phyloP scores from a whole-genome alignment of 2,888 invertebrate species.

The Pseudolycoriella hygida region DNA sequence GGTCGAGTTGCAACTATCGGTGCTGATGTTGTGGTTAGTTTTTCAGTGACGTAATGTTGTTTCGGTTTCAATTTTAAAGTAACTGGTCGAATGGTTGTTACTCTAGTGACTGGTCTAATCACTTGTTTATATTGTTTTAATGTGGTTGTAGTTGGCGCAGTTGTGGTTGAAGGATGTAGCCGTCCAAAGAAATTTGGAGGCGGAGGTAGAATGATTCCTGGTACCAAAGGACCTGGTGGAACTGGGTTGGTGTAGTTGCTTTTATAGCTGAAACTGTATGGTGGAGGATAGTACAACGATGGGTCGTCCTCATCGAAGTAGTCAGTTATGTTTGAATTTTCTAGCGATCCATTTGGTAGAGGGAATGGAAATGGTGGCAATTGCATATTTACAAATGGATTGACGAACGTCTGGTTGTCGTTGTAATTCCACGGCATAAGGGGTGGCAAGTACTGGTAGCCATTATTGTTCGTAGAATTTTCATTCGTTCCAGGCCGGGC shows the following conservation, averaged over 20 bases:
- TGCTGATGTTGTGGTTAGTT: slow-evolving; percentile 21
- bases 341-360: slow-evolving; percentile 35
- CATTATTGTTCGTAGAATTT: slow-evolving; percentile 18
- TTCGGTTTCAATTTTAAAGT: background rate
- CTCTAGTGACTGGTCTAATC: slow-evolving; percentile 7
- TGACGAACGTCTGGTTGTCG: slow-evolving; percentile 20
- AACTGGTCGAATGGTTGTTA: background rate
- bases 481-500: slow-evolving; percentile 36
- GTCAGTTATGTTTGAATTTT: slow-evolving; percentile 57
- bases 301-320: slow-evolving; percentile 81
- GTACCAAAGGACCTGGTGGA: slow-evolving; percentile 70
- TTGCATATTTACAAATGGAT: slow-evolving; percentile 15
- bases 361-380: slow-evolving; percentile 11
- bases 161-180: slow-evolving; percentile 31
- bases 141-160: slow-evolving; percentile 20
- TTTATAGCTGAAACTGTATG: slow-evolving; percentile 72
- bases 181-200: slow-evolving; percentile 75
- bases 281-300: slow-evolving; percentile 79
- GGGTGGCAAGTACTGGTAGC: slow-evolving; percentile 40
- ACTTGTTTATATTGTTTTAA: slow-evolving; percentile 17
- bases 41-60: slow-evolving; percentile 19
- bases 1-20: slow-evolving; percentile 6
- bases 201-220: slow-evolving; percentile 74
- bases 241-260: slow-evolving; percentile 57
- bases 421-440: slow-evolving; percentile 35